Evolutionary conservation across 92 coral and sea anemone genomes (phyloP), one percentile per base, ranked within the genome.

Genomic region (Epizoanthus ramosus): DNA sequence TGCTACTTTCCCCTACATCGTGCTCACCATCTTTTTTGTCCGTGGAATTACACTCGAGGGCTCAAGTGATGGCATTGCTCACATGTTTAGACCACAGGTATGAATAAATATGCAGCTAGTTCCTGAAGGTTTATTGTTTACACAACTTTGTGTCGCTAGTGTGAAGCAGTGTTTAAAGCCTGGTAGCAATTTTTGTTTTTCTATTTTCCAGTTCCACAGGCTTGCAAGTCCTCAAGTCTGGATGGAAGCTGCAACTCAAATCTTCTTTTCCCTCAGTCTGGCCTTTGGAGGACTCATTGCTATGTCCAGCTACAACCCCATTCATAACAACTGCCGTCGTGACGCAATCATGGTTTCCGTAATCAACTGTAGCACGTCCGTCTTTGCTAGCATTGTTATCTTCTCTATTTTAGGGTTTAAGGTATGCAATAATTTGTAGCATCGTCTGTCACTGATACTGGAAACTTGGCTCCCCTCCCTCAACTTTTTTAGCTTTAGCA

Each of bases 211-310:
- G 99, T 96, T 96, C 63, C 71, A 80, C 14, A 87, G 66, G 79
- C 91, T 96, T 13, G 72, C 79, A 23, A 81, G 86, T 31, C 93
- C 99, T 1, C 94, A 90, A 71, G 99, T 96, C 13, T 96, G 99
- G 99, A 85, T 96, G 76, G 99, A 96, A 39, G 99, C 99, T 31
- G 99, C 99, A 0, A 96, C 99, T 5, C 99, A 96, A 85, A 96
- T 96, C 61, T 96, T 96, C 91, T 96, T 89, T 80, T 96, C 99
- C 1, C 79, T 96, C n/a, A 93, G 99, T 74, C 88, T 96, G 43
- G 98, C 99, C 16, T 96, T 94, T 72, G 99, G 99, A 84, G 98
- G 99, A 10, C 94, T 96, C 57, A 94, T 96, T 57, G 99, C 99
- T 71, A 96, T 96, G 99, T 89, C 99, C 3, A 96, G 99, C 52